phyloP scores from a whole-genome alignment of 2,113 vertebrate species.

The Xiphophorus maculatus region DNA sequence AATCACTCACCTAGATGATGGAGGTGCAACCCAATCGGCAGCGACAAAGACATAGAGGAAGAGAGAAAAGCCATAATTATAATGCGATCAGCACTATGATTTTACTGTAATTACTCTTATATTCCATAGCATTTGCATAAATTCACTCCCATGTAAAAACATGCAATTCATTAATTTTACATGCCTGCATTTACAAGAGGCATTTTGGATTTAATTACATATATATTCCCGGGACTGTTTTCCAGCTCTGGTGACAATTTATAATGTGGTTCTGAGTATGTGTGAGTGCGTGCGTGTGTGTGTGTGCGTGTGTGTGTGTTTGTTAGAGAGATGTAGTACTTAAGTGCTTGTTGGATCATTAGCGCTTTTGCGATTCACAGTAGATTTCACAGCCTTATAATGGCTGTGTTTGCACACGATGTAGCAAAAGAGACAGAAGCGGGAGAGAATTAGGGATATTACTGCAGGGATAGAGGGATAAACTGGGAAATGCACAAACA shows the following conservation, averaged over 20 bases:
- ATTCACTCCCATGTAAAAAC: slow-evolving; percentile 63
- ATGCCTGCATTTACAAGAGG: slow-evolving; percentile 57
- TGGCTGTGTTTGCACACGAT: slow-evolving; percentile 69
- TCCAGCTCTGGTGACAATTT: slow-evolving; percentile 60
- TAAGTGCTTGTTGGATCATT: slow-evolving; percentile 71
- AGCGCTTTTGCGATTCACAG: slow-evolving; percentile 71
- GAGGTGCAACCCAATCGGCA: slow-evolving; percentile 25
- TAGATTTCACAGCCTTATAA: slow-evolving; percentile 72
- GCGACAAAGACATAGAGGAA: slow-evolving; percentile 38
- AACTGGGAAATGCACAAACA: slow-evolving; percentile 44
- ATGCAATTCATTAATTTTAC: slow-evolving; percentile 74
- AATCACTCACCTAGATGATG: slow-evolving; percentile 57
- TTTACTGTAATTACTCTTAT: slow-evolving; percentile 64
- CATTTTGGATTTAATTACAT: slow-evolving; percentile 69
- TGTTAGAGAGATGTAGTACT: slow-evolving; percentile 30
- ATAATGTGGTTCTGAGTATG: slow-evolving; percentile 13
- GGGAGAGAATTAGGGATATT: slow-evolving; percentile 45
- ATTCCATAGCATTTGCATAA: slow-evolving; percentile 69
- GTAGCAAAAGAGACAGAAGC: slow-evolving; percentile 27
- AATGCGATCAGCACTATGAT: slow-evolving; percentile 52
- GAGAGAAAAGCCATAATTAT: slow-evolving; percentile 56
- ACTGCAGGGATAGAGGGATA: slow-evolving; percentile 34
- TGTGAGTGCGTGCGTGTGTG: slow-evolving; percentile 11
- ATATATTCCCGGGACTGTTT: slow-evolving; percentile 68
- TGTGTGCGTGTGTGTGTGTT: slow-evolving; percentile 14